Conservation (phyloP, 2,113 vertebrate species). For the Platysteira castanea region DNA sequence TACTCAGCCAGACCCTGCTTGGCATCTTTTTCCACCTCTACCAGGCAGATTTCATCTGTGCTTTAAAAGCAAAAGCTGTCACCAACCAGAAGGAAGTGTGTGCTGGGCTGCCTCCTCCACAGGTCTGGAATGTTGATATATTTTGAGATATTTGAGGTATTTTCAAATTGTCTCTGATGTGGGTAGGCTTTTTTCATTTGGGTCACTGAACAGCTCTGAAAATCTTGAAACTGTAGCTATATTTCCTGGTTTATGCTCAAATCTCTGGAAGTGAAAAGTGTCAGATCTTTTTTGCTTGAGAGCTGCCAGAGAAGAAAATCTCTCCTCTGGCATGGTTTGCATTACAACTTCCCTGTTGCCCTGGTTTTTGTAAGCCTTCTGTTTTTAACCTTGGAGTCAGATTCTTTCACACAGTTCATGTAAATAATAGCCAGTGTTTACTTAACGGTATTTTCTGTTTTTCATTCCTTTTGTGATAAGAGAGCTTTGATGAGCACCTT, state of each 20-base stretch:
- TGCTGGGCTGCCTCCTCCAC: not conserved
- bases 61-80: not conserved
- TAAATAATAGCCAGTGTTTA: no score
- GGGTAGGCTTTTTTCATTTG: not conserved
- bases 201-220: not conserved
- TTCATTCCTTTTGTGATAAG: no score
- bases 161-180: not conserved
- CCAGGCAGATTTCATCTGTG: not conserved
- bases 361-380: no score
- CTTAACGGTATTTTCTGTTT: no score
- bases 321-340: not conserved
- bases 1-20: not conserved
- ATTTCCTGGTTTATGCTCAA: not conserved
- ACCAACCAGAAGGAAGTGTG: not conserved
- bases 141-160: not conserved
- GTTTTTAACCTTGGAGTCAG: no score
- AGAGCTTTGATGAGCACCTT: no score
- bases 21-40: not conserved
- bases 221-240: not conserved
- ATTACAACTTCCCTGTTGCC: not conserved
- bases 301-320: not conserved
- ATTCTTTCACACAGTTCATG: no score
- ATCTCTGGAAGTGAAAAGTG: not conserved
- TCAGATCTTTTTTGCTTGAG: not conserved
- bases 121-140: not conserved